These are phyloP conservation scores for Melieria crassipennis DNA, from an alignment of 2,888 invertebrate genomes.

Conservation along the genomic window DNA sequence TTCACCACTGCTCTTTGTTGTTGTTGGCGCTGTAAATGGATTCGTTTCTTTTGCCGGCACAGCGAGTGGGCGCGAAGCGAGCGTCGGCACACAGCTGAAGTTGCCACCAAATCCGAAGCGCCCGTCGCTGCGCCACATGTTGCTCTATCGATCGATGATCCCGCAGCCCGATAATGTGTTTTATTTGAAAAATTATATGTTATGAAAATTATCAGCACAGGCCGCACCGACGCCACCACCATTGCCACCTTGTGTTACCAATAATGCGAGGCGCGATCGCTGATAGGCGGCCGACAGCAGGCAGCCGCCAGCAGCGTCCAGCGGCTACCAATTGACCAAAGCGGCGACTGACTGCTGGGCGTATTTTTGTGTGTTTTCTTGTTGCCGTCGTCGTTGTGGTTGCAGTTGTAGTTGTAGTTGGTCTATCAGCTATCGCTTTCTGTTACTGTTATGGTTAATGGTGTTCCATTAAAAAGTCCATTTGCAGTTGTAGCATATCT, in stretches of 20 bases:
- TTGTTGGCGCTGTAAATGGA: background rate
- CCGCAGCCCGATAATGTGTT: slow-evolving; percentile 13
- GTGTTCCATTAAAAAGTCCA: slow-evolving; percentile 19
- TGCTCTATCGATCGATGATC: slow-evolving; percentile 7
- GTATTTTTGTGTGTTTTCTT: too few species aligned
- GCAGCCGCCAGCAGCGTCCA: background rate
- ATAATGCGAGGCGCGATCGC: slow-evolving; percentile 2
- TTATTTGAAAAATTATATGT: slow-evolving; percentile 26
- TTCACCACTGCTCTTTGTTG: background rate
- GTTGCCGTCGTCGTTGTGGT: too few species aligned
- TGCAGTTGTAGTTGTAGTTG: too few species aligned
- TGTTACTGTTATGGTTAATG: slow-evolving; percentile 12
- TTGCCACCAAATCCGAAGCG: too few species aligned
- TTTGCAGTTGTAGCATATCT: slow-evolving; percentile 5
- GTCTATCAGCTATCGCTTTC: too few species aligned
- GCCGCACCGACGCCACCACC: slow-evolving; percentile 2
- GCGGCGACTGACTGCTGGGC: too few species aligned
- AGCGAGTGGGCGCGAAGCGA: background rate
- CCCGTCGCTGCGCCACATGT: background rate
- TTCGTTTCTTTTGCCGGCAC: background rate
- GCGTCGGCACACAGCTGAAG: too few species aligned
- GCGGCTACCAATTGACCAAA: background rate
- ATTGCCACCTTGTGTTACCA: background rate
- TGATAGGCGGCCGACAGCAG: slow-evolving; percentile 9
- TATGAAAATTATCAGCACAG: slow-evolving; percentile 16